Conservation (phyloP, 2,113 vertebrate genomes). For the Cavia porcellus region DNA sequence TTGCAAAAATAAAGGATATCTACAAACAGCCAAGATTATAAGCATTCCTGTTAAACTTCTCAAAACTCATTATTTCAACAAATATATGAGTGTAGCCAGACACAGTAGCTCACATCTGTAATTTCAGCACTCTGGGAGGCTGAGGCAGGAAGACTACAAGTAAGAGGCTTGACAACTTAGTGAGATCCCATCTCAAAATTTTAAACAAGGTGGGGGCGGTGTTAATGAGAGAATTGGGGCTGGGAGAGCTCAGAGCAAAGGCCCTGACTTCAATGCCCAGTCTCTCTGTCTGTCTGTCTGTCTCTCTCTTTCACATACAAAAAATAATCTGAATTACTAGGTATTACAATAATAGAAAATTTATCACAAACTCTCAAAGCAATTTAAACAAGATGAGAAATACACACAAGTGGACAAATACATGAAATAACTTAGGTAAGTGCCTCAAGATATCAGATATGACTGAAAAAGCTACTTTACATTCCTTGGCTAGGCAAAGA, state of each 20-base stretch:
- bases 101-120: background rate
- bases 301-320: background rate
- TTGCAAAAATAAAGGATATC: background rate
- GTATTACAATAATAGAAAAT: background rate
- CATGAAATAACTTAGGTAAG: background rate
- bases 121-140: background rate
- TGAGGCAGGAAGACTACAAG: background rate
- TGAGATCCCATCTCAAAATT: background rate
- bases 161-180: background rate
- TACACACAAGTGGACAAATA: slow-evolving; percentile 26
- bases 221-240: background rate
- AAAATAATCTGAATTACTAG: background rate
- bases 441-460: background rate
- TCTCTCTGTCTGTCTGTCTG: background rate
- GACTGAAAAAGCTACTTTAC: background rate
- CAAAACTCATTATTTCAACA: background rate
- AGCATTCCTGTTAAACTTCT: background rate
- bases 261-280: background rate
- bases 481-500: background rate
- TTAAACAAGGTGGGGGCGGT: background rate
- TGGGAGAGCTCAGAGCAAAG: background rate
- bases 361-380: background rate
- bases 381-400: background rate
- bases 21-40: slow-evolving; percentile 51
- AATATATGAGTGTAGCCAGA: background rate